Percentiles rank a stretch among this genome's conserved stretches.
These are phyloP conservation scores for Centropyge bicolor DNA, from an alignment of 2,797 vertebrate genomes.

Conservation along the genomic window DNA sequence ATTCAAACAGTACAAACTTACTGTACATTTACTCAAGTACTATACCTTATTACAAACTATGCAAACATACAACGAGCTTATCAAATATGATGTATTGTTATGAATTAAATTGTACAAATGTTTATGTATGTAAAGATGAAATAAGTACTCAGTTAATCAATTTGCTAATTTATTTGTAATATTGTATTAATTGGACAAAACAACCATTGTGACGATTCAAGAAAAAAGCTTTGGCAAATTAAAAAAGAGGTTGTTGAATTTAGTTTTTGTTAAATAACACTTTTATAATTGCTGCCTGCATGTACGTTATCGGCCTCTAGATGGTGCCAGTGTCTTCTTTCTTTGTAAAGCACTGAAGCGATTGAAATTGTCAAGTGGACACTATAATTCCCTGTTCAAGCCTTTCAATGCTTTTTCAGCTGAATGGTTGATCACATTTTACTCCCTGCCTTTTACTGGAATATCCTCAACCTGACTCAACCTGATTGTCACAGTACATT, in stretches of 20 bases:
- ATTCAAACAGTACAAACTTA: no score
- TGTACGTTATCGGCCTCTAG: constrained; percentile 33
- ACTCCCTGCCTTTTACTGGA: not conserved
- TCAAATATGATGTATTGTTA: no score
- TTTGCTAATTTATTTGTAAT: no score
- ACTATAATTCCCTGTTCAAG: not conserved
- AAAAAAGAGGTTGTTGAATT: not conserved
- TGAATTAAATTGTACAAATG: no score
- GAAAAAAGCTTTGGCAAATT: not conserved
- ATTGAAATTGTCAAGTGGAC: not conserved
- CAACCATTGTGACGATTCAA: not conserved
- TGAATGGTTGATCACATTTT: not conserved
- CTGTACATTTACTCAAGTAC: no score
- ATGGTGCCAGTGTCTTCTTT: constrained; percentile 39
- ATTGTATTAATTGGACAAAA: no score
- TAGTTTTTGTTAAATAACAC: no score
- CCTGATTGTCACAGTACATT: not conserved
- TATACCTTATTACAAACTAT: no score
- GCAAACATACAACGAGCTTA: no score
- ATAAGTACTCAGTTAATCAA: no score
- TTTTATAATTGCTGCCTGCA: no score
- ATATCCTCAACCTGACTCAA: not conserved
- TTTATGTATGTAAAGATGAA: no score
- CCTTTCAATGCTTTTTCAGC: not conserved
- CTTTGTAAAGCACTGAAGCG: not conserved